These are phyloP conservation scores for Masticophis lateralis DNA, from an alignment of 2,797 vertebrate genomes.

Conservation along the genomic window DNA sequence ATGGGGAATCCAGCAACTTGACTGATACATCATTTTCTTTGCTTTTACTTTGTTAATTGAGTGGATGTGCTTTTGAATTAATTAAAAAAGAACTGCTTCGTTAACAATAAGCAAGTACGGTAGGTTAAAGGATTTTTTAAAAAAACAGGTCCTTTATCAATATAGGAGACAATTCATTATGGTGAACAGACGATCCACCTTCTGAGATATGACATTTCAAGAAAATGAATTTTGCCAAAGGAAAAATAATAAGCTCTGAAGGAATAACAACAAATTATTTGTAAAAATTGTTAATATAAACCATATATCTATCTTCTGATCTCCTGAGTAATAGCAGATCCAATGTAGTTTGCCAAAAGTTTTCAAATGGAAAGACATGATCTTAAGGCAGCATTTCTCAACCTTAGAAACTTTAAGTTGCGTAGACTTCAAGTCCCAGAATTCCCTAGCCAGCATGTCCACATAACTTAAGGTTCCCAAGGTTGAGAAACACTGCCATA, in stretches of 20 bases:
- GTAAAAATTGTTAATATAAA: neutral
- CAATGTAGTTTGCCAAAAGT: neutral
- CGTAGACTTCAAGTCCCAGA: neutral
- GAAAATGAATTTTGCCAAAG: neutral
- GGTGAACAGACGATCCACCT: neutral
- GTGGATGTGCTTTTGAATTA: neutral
- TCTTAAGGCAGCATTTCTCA: neutral
- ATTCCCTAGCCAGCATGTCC: neutral
- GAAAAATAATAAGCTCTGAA: neutral
- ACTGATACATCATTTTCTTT: neutral
- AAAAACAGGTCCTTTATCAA: neutral
- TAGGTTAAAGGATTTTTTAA: neutral
- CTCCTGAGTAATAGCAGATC: neutral
- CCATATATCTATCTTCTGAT: neutral
- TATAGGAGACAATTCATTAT: neutral
- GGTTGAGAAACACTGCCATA: neutral
- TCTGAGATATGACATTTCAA: neutral
- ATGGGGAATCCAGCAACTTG: neutral
- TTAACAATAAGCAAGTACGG: neutral
- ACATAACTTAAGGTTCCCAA: neutral
- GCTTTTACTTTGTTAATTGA: neutral
- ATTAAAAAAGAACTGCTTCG: neutral
- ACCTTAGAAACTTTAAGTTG: neutral
- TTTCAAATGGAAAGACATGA: slow-evolving; percentile 9
- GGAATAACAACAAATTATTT: slow-evolving; percentile 13